phyloP scores from a whole-genome alignment of 2,888 invertebrate species.

The Trachelus tabidus region DNA sequence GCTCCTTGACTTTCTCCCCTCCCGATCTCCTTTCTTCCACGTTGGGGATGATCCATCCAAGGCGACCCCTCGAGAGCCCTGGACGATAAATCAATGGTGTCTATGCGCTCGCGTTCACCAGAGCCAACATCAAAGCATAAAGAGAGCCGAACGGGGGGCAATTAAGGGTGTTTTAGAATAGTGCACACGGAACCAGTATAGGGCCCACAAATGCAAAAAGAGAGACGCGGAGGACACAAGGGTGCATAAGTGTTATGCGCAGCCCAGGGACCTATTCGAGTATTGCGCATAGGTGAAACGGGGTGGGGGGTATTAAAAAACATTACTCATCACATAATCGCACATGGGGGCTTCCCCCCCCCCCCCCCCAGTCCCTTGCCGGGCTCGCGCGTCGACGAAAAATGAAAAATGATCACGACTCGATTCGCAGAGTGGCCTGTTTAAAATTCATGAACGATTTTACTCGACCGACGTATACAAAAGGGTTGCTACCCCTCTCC shows the following conservation, averaged over 20 bases:
- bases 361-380: neutral
- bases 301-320: constrained; percentile 61
- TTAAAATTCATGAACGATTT: constrained; percentile 67
- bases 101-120: constrained; percentile 15
- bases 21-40: constrained; percentile 22
- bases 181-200: constrained; percentile 45
- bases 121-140: constrained; percentile 24
- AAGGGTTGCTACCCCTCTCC: constrained; percentile 14
- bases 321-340: constrained; percentile 67
- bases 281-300: neutral
- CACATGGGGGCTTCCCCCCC: constrained; percentile 27
- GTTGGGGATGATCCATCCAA: constrained; percentile 35
- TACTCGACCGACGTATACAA: constrained; percentile 30
- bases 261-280: neutral
- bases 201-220: constrained; percentile 12
- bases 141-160: constrained; percentile 52
- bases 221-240: constrained; percentile 6
- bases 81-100: constrained; percentile 30
- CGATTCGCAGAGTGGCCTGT: constrained; percentile 56
- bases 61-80: constrained; percentile 16
- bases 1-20: constrained; percentile 1
- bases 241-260: constrained; percentile 6
- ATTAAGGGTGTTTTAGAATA: constrained; percentile 67
- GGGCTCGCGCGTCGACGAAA: constrained; percentile 43
- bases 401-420: constrained; percentile 64